Percentiles rank a stretch among this genome's conserved stretches.
phyloP scores from a whole-genome alignment of 2,113 vertebrate species.

The Thunnus maccoyii region DNA sequence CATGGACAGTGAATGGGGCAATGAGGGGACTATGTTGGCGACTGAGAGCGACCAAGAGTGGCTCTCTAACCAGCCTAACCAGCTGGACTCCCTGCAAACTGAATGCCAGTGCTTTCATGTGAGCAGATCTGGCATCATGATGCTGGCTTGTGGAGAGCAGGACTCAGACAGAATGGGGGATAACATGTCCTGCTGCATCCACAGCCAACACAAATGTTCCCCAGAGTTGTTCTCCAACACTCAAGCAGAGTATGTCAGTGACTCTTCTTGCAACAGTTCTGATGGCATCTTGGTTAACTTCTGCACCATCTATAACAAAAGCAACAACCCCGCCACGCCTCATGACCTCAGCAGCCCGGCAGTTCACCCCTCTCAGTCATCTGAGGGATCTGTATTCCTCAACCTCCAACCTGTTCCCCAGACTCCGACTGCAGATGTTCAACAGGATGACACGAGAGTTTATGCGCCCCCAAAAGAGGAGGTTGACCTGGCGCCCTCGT shows the following conservation, averaged over 20 bases:
- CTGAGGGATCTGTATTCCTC: conserved; percentile 90
- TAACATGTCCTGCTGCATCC: conserved; percentile 82
- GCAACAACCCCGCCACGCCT: conserved; percentile 88
- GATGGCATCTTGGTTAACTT: conserved; percentile 95
- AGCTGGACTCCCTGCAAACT: conserved; percentile 77
- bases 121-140: conserved; percentile 79
- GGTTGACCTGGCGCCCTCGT: conserved; percentile 74
- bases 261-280: conserved; percentile 95
- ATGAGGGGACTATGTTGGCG: conserved; percentile 80
- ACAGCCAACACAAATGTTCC: conserved; percentile 82
- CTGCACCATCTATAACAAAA: conserved; percentile 93
- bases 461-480: conserved; percentile 58
- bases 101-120: conserved; percentile 76
- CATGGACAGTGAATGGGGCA: conserved; percentile 67
- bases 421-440: conserved; percentile 75
- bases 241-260: conserved; percentile 88
- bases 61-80: conserved; percentile 64
- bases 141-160: conserved; percentile 82
- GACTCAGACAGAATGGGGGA: conserved; percentile 82
- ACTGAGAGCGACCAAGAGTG: conserved; percentile 75
- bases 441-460: conserved; percentile 60
- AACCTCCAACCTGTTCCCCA: conserved; percentile 90
- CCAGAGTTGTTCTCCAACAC: conserved; percentile 86
- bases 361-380: conserved; percentile 73
- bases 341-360: conserved; percentile 89